A percentile compares a stretch with the other conserved stretches of the same genome.
phyloP scores from a whole-genome alignment of 2,797 vertebrate genomes.

The Microchirus variegatus region DNA sequence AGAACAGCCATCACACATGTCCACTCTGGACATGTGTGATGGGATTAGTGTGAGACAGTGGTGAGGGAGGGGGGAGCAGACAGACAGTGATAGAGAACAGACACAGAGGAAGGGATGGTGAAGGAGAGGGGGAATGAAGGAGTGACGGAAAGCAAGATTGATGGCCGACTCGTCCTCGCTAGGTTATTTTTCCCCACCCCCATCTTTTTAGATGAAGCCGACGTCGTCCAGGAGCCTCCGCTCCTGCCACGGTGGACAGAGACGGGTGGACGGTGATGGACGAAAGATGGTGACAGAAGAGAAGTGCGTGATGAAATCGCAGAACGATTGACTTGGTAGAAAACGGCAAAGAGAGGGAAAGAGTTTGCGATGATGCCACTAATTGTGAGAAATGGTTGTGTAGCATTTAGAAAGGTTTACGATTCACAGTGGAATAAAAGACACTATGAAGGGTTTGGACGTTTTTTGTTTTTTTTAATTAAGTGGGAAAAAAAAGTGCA shows the following conservation, averaged over 20 bases:
- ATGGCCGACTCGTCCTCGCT: slow-evolving; percentile 67
- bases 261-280: slow-evolving; percentile 56
- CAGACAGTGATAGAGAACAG: slow-evolving; percentile 56
- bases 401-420: no score
- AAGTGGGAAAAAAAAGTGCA: no score
- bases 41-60: slow-evolving; percentile 49
- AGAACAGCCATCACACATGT: slow-evolving; percentile 57
- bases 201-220: slow-evolving; percentile 41
- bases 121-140: slow-evolving; percentile 45
- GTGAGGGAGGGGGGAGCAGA: slow-evolving; percentile 19
- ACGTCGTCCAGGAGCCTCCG: slow-evolving; percentile 33
- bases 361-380: slow-evolving; percentile 7
- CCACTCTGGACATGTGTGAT: slow-evolving; percentile 52
- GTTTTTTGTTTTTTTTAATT: no score
- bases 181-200: slow-evolving; percentile 2
- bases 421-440: no score
- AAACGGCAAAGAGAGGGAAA: slow-evolving; percentile 19
- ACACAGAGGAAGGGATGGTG: slow-evolving; percentile 53
- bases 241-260: slow-evolving; percentile 28
- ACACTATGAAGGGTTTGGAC: no score
- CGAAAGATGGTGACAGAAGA: slow-evolving; percentile 50
- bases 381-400: no score
- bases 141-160: slow-evolving; percentile 67
- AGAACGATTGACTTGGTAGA: slow-evolving; percentile 42
- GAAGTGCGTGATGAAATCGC: slow-evolving; percentile 53